Conservation (phyloP, 2,888 invertebrate genomes). For the Tiliacea aurago region DNA sequence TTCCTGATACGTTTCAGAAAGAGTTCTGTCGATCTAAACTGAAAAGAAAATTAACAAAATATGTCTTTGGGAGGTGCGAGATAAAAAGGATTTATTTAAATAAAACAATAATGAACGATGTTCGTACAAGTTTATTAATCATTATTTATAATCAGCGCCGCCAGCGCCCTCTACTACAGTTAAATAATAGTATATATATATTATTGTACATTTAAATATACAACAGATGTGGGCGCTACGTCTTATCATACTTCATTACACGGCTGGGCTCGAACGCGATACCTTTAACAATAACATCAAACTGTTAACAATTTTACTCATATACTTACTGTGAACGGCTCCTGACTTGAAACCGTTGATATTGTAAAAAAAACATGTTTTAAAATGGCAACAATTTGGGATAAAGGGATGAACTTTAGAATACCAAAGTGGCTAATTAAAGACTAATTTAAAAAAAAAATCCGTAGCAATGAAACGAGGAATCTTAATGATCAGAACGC, state of each 20-base stretch:
- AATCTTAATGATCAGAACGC: not conserved
- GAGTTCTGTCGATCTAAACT: not conserved
- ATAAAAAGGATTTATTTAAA: conserved; percentile 26
- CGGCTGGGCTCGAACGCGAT: conserved; percentile 49
- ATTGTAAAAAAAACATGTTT: not conserved
- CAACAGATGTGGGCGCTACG: conserved; percentile 59
- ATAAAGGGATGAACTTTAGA: no score
- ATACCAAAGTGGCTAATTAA: not conserved
- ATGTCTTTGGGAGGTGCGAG: not conserved
- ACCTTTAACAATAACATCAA: conserved; percentile 50
- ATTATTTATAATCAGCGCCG: conserved; percentile 60
- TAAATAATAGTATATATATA: conserved; percentile 56
- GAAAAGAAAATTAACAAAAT: not conserved
- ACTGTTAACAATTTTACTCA: conserved; percentile 26
- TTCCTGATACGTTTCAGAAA: not conserved
- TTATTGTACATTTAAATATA: conserved; percentile 64
- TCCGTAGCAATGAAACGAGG: not conserved
- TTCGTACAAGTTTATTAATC: conserved; percentile 75
- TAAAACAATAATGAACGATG: conserved; percentile 66
- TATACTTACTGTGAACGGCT: not conserved
- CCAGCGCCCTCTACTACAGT: conserved; percentile 43
- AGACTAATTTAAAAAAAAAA: not conserved
- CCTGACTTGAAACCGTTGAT: not conserved
- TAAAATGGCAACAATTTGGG: not conserved
- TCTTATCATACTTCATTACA: conserved; percentile 15